A percentile compares a stretch with the other conserved stretches of the same genome.
phyloP scores from a whole-genome alignment of 2,797 vertebrate species.

The Acanthurus tractus region DNA sequence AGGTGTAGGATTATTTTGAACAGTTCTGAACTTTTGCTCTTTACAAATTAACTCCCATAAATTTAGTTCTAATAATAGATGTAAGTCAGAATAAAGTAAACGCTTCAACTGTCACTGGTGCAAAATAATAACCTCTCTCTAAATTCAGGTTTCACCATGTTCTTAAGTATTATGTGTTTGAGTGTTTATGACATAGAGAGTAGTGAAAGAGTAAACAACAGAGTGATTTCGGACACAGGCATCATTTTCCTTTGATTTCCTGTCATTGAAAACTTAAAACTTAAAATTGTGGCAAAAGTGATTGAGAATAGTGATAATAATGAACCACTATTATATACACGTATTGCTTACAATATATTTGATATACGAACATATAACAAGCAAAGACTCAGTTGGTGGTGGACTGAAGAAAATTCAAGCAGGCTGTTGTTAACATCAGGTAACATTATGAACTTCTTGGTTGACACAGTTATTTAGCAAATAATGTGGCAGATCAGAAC shows the following conservation, averaged over 20 bases:
- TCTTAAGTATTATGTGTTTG: too few species aligned
- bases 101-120: background rate
- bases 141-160: background rate
- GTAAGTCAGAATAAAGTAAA: background rate
- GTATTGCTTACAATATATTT: background rate
- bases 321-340: too few species aligned
- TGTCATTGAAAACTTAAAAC: background rate
- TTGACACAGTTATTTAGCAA: too few species aligned
- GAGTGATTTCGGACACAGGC: constrained; percentile 1
- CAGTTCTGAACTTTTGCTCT: too few species aligned
- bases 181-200: background rate
- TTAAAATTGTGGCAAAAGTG: background rate
- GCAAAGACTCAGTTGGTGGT: background rate
- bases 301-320: too few species aligned
- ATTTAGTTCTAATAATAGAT: too few species aligned
- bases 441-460: background rate
- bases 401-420: background rate
- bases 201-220: too few species aligned
- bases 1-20: too few species aligned
- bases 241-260: constrained; percentile 19
- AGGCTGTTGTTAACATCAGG: background rate
- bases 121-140: background rate
- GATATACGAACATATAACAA: background rate
- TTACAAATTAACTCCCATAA: too few species aligned
- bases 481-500: too few species aligned